phyloP scores from a whole-genome alignment of 2,113 vertebrate species.

The Psophia crepitans region DNA sequence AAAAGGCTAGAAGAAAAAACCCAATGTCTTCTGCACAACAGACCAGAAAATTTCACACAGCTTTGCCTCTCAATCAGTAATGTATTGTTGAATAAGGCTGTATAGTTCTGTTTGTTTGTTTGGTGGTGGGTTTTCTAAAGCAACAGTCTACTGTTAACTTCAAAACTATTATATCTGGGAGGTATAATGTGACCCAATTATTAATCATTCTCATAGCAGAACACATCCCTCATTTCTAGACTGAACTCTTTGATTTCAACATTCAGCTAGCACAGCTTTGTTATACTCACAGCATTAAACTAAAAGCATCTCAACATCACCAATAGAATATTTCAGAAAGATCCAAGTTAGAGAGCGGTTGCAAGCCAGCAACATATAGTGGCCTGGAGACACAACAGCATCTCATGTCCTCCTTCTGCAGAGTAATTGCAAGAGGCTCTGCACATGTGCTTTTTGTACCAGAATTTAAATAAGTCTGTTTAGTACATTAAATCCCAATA shows the following conservation, averaged over 20 bases:
- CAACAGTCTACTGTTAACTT: background rate
- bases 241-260: background rate
- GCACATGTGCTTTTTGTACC: background rate
- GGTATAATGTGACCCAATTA: background rate
- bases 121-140: background rate
- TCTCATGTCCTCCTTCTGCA: background rate
- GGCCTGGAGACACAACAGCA: background rate
- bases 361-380: background rate
- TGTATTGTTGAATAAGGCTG: background rate
- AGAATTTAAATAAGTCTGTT: background rate
- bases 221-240: background rate
- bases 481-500: background rate
- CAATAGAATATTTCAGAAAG: background rate
- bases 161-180: background rate
- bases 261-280: background rate
- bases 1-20: background rate
- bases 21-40: background rate
- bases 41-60: background rate
- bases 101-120: background rate
- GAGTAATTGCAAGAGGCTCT: background rate
- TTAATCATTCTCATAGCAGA: background rate
- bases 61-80: background rate
- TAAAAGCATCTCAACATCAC: background rate
- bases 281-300: background rate
- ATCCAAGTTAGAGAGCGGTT: background rate